Evolutionary conservation across 1,140 invertebrate genomes (phyloP).

Genomic region (Drosophila cardini): DNA sequence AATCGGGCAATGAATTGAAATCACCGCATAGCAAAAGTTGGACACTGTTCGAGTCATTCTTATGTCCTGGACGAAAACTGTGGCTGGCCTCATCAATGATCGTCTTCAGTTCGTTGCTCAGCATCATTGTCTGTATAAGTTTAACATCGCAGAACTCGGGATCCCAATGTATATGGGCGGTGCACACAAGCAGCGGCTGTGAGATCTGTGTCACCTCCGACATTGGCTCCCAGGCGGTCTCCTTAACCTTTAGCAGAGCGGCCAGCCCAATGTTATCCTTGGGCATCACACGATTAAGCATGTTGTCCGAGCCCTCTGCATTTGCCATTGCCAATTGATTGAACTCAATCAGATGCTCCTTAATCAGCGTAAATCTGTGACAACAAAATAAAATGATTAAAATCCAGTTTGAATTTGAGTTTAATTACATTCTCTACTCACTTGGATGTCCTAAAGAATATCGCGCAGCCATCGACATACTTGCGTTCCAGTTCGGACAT

Average conservation of each 20-base stretch:
- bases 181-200: slow-evolving; percentile 97
- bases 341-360: slow-evolving; percentile 98
- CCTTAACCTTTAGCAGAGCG: slow-evolving; percentile 96
- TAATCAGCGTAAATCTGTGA: slow-evolving; percentile 95
- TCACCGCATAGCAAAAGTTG: slow-evolving; percentile 98
- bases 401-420: neutral
- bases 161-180: slow-evolving; percentile 99
- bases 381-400: slow-evolving; percentile 34
- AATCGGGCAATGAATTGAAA: slow-evolving; percentile 99
- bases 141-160: slow-evolving; percentile 99
- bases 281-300: slow-evolving; percentile 99
- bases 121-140: slow-evolving; percentile 99
- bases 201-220: slow-evolving; percentile 91
- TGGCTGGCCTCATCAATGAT: slow-evolving; percentile 92
- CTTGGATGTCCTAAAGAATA: slow-evolving; percentile 98
- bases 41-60: slow-evolving; percentile 91
- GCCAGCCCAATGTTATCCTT: slow-evolving; percentile 99
- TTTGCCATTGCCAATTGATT: slow-evolving; percentile 99
- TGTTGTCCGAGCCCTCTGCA: slow-evolving; percentile 98
- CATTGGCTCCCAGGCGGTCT: slow-evolving; percentile 95
- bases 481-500: slow-evolving; percentile 98
- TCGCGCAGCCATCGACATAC: slow-evolving; percentile 99
- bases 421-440: slow-evolving; percentile 85
- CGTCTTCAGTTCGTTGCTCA: slow-evolving; percentile 95
- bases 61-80: slow-evolving; percentile 87